These are phyloP conservation scores for Dryomyza anilis DNA, from an alignment of 2,888 invertebrate species.

Conservation along the genomic window DNA sequence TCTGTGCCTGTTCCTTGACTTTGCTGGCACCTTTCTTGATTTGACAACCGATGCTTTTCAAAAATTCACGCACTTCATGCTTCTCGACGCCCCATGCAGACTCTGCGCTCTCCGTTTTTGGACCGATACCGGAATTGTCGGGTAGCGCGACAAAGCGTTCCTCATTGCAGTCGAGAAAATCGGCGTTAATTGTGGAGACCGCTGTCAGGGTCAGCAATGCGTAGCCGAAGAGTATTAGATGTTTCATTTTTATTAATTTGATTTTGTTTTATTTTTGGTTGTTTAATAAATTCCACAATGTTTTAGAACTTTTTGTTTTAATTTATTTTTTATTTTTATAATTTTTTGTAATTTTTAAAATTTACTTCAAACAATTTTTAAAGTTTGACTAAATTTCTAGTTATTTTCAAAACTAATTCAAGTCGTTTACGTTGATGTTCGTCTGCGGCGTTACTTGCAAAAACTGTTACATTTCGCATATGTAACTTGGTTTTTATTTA, in stretches of 20 bases:
- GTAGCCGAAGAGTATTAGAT: conserved; percentile 30
- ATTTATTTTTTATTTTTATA: background rate
- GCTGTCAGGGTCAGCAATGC: conserved; percentile 37
- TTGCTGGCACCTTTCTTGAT: conserved; percentile 51
- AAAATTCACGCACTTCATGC: conserved; percentile 48
- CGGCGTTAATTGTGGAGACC: conserved; percentile 37
- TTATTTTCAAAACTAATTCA: background rate
- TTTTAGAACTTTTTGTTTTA: too few relatives aligned
- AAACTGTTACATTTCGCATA: conserved; percentile 16
- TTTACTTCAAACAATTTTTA: background rate
- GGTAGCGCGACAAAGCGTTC: conserved; percentile 41
- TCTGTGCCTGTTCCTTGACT: conserved; percentile 51
- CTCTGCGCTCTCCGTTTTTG: conserved; percentile 38
- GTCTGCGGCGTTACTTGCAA: conserved; percentile 18
- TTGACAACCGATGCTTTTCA: conserved; percentile 53
- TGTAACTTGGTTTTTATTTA: conserved; percentile 18
- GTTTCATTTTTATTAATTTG: conserved; percentile 41
- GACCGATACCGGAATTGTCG: conserved; percentile 38
- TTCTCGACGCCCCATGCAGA: conserved; percentile 39
- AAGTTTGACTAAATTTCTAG: background rate
- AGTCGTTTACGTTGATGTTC: background rate
- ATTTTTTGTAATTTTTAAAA: background rate
- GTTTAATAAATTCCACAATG: too few relatives aligned
- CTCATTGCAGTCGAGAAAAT: conserved; percentile 50
- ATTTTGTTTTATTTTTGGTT: too few relatives aligned